These are phyloP conservation scores for Rhabdomys pumilio DNA, from an alignment of 2,797 vertebrate genomes.

Conservation along the genomic window DNA sequence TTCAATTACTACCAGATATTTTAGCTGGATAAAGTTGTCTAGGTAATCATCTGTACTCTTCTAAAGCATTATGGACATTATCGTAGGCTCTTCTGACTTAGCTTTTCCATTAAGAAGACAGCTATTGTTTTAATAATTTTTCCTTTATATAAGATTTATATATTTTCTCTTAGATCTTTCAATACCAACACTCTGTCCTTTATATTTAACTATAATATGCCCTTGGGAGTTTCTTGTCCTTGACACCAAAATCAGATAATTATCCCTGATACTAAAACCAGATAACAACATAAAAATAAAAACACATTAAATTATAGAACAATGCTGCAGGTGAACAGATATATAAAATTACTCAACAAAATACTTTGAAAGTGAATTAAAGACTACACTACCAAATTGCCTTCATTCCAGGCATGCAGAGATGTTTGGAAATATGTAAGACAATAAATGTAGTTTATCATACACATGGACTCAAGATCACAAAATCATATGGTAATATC, in stretches of 20 bases:
- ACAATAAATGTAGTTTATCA: background rate
- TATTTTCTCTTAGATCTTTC: background rate
- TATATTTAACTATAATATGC: background rate
- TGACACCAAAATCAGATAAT: background rate
- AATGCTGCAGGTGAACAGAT: background rate
- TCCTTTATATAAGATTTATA: background rate
- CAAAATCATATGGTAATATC: background rate
- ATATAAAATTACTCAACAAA: background rate
- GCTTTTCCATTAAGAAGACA: background rate
- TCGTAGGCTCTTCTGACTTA: background rate
- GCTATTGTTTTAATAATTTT: background rate
- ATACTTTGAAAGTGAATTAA: background rate
- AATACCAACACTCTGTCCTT: background rate
- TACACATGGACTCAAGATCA: background rate
- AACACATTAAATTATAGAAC: background rate
- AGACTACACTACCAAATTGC: background rate
- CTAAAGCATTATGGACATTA: background rate
- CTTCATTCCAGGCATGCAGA: no score
- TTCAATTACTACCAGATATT: background rate
- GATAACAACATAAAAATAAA: background rate
- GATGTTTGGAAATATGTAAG: background rate
- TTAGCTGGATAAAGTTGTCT: background rate
- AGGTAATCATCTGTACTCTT: background rate
- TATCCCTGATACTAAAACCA: background rate
- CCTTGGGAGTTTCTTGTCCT: background rate